Evolutionary conservation across 35 echinoderm and acorn worm genomes (phyloP).

Genomic region (Chiridota heheva): DNA sequence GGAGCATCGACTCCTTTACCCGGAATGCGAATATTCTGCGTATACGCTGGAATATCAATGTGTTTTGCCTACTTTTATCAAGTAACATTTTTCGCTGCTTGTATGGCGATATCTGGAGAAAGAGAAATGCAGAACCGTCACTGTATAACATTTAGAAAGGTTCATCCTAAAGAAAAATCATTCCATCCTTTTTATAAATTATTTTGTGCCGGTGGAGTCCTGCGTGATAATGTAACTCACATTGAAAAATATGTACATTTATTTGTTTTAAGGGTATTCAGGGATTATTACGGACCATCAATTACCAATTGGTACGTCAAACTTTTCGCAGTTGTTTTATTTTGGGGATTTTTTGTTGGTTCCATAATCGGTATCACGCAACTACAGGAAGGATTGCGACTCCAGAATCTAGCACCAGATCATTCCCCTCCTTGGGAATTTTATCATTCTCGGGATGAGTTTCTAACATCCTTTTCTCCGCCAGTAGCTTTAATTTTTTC

Average conservation of each 20-base stretch:
- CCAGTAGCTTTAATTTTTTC: slow-evolving; percentile 54
- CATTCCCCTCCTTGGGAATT: slow-evolving; percentile 25
- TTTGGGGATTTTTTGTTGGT: background rate
- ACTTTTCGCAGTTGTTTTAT: slow-evolving; percentile 14
- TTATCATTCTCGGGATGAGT: slow-evolving; percentile 32
- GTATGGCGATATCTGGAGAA: slow-evolving; percentile 49
- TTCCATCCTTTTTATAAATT: slow-evolving; percentile 15
- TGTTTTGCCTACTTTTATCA: slow-evolving; percentile 59
- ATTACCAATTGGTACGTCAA: slow-evolving; percentile 42
- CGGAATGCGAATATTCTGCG: slow-evolving; percentile 49
- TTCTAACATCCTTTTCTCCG: slow-evolving; percentile 42
- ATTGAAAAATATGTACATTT: slow-evolving; percentile 34
- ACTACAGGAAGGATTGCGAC: slow-evolving; percentile 38
- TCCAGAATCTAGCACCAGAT: slow-evolving; percentile 38
- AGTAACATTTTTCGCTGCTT: slow-evolving; percentile 60
- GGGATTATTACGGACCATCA: slow-evolving; percentile 52
- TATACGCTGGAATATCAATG: slow-evolving; percentile 53
- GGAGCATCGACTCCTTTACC: slow-evolving; percentile 46
- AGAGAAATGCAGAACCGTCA: slow-evolving; percentile 44
- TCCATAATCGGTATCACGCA: slow-evolving; percentile 23
- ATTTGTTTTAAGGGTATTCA: slow-evolving; percentile 48
- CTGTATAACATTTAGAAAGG: slow-evolving; percentile 27
- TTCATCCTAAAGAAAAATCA: slow-evolving; percentile 39
- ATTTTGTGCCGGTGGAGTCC: slow-evolving; percentile 50
- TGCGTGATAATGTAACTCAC: slow-evolving; percentile 16